Conservation (phyloP, 1,140 invertebrate genomes). For the Zaprionus camerounensis region DNA sequence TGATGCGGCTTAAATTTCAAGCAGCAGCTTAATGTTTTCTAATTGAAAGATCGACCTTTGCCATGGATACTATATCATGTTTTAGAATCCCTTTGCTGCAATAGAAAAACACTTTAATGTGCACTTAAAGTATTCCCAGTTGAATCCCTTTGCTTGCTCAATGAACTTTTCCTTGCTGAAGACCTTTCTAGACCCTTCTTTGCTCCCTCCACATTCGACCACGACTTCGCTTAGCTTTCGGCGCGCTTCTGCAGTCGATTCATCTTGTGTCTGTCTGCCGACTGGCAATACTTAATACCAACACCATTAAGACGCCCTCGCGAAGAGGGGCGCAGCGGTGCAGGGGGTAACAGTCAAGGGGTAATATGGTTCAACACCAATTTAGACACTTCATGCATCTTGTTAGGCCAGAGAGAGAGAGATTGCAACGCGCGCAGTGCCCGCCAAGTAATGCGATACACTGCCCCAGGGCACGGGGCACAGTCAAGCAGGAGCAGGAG, state of each 20-base stretch:
- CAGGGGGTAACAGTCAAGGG: constrained; percentile 27
- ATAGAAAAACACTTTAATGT: too few species aligned
- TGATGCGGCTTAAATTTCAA: neutral
- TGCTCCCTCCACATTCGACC: neutral
- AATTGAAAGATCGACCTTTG: neutral
- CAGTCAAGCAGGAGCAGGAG: neutral
- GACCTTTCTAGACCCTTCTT: neutral
- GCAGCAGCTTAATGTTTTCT: neutral
- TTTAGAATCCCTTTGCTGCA: too few species aligned
- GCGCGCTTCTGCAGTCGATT: neutral
- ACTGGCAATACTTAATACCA: constrained; percentile 7
- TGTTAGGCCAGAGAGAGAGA: constrained; percentile 66
- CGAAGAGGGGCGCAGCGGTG: neutral
- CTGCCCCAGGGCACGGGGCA: constrained; percentile 4
- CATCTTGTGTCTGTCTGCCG: neutral
- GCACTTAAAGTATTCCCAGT: too few species aligned
- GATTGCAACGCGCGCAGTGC: neutral
- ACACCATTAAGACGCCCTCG: constrained; percentile 19
- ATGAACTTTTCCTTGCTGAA: neutral
- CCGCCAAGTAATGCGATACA: neutral
- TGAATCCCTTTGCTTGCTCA: neutral
- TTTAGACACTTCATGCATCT: constrained; percentile 84
- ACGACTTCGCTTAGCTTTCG: neutral
- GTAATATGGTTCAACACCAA: constrained; percentile 84
- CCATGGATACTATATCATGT: neutral